Conservation (phyloP, 2,113 vertebrate genomes). For the Stegastes partitus region DNA sequence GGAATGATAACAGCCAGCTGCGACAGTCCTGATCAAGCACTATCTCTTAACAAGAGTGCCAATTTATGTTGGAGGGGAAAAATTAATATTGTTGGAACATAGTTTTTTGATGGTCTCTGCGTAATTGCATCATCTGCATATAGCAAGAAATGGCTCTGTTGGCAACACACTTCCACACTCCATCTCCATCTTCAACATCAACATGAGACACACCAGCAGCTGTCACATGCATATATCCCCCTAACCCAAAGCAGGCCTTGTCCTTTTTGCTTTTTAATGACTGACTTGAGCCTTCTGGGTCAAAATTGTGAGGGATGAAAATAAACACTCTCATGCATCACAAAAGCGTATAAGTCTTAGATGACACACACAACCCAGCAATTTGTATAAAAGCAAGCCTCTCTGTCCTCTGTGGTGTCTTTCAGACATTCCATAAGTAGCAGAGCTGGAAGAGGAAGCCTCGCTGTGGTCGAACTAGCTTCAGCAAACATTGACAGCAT, state of each 20-base stretch:
- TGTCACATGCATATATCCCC: slow-evolving; percentile 10
- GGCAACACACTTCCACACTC: too few species aligned
- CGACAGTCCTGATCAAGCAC: too few species aligned
- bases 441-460: slow-evolving; percentile 40
- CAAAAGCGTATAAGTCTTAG: slow-evolving; percentile 36
- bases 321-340: slow-evolving; percentile 47
- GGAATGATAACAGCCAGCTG: too few species aligned
- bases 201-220: slow-evolving; percentile 4
- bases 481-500: slow-evolving; percentile 21
- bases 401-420: slow-evolving; percentile 44
- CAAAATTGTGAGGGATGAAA: slow-evolving; percentile 45
- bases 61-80: too few species aligned
- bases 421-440: slow-evolving; percentile 50
- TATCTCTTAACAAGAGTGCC: too few species aligned
- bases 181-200: neutral
- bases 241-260: slow-evolving; percentile 4
- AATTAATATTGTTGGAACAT: too few species aligned
- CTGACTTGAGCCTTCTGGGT: neutral
- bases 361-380: slow-evolving; percentile 28
- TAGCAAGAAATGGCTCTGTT: too few species aligned
- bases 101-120: too few species aligned
- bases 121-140: too few species aligned
- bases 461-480: slow-evolving; percentile 42
- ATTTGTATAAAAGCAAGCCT: slow-evolving; percentile 44
- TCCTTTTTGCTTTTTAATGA: slow-evolving; percentile 16